Evolutionary conservation across 1,140 invertebrate genomes (phyloP), one percentile per base, ranked within the genome.

Genomic region (Zaprionus tsacasi): DNA sequence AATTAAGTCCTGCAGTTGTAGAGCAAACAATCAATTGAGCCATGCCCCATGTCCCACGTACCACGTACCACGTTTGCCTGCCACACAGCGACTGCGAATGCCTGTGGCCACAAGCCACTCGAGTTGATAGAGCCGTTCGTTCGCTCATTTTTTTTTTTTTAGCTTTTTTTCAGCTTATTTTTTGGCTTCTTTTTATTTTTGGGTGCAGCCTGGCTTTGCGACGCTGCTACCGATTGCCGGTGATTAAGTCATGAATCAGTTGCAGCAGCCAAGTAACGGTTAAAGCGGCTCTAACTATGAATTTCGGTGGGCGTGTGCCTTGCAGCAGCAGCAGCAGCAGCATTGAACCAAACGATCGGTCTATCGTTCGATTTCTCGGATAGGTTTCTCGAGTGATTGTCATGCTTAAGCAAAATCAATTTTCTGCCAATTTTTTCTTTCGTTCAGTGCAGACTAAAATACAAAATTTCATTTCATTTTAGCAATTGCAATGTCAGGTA

Each of bases 161-260:
- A 40, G 38, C 66, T 7, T 56, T 11, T 30, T 33, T 61, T 66
- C 50, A 17, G 43, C 43, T 54, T n/a, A 6, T 36, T 58, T 83
- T 85, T 87, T 79, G 80, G 83, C 77, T 82, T 27, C 12, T 25
- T 55, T 33, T 55, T 30, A 6, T 35, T 35, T 57, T 35, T 57
- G 55, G 55, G 30, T 57, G 81, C 68, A 54, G 57, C 65, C 59
- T 70, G 76, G 65, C 73, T 69, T 64, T 73, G 57, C 70, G 81
- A 69, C 55, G 68, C 70, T 66, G 82, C 83, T 87, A 87, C 83
- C 85, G 83, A 87, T 88, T 80, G 83, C 52, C 74, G 65, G 77
- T 88, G 83, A 87, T 87, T 87, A 87, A 87, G 86, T 77, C 85
- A 89, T 89, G 85, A 90, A 89, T 89, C 85, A 89, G 81, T 89